Percentiles rank a stretch among this genome's conserved stretches.
phyloP scores from a whole-genome alignment of 1,140 invertebrate genomes.

The Drosophila guanche region DNA sequence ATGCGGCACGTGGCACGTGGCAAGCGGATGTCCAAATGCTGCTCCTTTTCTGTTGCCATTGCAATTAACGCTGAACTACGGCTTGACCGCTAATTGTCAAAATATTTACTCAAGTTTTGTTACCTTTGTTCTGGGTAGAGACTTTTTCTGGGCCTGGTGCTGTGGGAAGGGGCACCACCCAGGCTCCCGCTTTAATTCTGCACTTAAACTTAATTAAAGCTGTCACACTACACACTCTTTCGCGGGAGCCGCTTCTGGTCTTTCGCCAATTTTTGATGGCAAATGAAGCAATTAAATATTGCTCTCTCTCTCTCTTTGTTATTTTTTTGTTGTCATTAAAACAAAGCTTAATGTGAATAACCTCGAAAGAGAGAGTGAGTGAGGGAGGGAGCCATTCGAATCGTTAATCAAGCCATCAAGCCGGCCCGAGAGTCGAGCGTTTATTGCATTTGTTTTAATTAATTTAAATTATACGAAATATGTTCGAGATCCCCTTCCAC shows the following conservation, averaged over 20 bases:
- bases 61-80: conserved; percentile 71
- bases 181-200: conserved; percentile 40
- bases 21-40: conserved; percentile 6
- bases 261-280: conserved; percentile 44
- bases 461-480: conserved; percentile 74
- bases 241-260: background rate
- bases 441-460: conserved; percentile 79
- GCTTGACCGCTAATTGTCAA: conserved; percentile 82
- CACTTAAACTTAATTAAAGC: conserved; percentile 72
- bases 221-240: conserved; percentile 13
- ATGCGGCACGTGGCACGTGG: conserved; percentile 57
- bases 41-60: conserved; percentile 54
- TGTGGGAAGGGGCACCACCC: background rate
- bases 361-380: conserved; percentile 20
- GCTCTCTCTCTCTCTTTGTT: conserved; percentile 25
- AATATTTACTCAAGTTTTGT: conserved; percentile 75
- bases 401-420: conserved; percentile 77
- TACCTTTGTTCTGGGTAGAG: conserved; percentile 13
- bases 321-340: conserved; percentile 60
- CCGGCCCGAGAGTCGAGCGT: conserved; percentile 48
- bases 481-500: conserved; percentile 2
- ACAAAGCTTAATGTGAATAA: conserved; percentile 68
- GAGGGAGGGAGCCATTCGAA: conserved; percentile 4
- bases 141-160: background rate
- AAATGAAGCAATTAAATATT: conserved; percentile 65